Base-by-base conservation (phyloP, 2,113 vertebrate genomes). In the Microtus montanus region DNA sequence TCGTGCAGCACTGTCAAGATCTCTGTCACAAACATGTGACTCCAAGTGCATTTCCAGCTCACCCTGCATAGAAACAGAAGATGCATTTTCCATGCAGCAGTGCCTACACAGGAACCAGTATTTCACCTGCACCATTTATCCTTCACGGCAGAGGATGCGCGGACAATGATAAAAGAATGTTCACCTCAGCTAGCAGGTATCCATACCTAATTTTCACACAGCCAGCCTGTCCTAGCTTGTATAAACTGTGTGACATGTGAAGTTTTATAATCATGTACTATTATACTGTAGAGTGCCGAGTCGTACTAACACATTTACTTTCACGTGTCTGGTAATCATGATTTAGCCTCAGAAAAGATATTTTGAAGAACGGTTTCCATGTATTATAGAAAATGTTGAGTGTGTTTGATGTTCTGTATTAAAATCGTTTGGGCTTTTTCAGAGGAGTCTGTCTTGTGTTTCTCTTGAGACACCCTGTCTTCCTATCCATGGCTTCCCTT, bases 391-490 rank as follows among this genome's bases (percentile, higher is more conserved):
- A 97, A 93, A 17, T 98, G 96, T 98, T 96, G 73, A 93, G 73
- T 87, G 58, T 97, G 92, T 73, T 96, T 96, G 94, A 94, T 96
- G 97, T 97, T 91, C 84, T 95, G 97, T 93, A 97, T 97, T 97
- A 94, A 96, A 97, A 89, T 74, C n/a, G 30, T 74, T 95, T 96
- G 92, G 74, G 44, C 66, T 80, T 97, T 93, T 92, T 63, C 92
- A 93, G 84, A 89, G 71, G 7, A 35, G 30, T 96, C 52, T 90
- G 30, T 85, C 63, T 66, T 41, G n/a, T 93, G 30, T 64, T 64
- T 94, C 12, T 90, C 24, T 82, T 90, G 49, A 35, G 35, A n/a
- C 79, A 73, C 83, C 13, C 8, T 61, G 74, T 70, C 77, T 52
- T 41, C 54, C 64, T 28, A 3, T 47, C 19, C 6, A 4, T 83